Base-by-base conservation (phyloP, 2,888 invertebrate genomes). In the Aleiodes leptofemur region DNA sequence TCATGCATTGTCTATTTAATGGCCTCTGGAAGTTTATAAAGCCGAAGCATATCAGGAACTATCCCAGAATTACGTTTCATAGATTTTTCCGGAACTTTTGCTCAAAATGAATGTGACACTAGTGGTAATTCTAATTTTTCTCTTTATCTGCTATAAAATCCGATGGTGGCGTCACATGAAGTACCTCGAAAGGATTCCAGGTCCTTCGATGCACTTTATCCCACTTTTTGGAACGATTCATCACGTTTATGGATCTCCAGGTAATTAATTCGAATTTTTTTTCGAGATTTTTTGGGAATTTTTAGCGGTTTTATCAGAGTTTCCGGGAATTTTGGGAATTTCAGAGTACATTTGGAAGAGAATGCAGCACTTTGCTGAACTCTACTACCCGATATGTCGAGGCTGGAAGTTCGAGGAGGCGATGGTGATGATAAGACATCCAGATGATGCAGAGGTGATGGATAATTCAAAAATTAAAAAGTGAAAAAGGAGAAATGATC, bases 361-460 rank as follows among this genome's bases (percentile, higher is more conserved):
- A 34, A 34, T 34, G 34, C 34, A 34, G 34, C 34, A 34, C 4
- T 34, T 34, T 34, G 34, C 34, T 34, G 34, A 57, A 23, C 8
- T 14, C 8, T 57, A 57, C 57, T 57, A 59, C 5, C 59, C 59
- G 3, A 59, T 23, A 5, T 59, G 14, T 59, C 59, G 59, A 16
- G 13, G 13, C 29, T 59, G 59, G 59, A 7, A 11, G 7, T 59
- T 59, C 5, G 59, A 59, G 14, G 59, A 59, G 11, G 4, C 59
- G 13, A 29, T 59, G 29, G 59, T 59, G 13, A 23, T 29, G 29
- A 59, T 59, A 13, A 59, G 23, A 31, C 59, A 59, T 9, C 59
- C 59, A 11, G 59, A 59, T 16, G 59, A 59, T 13, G 59, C 31
- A 13, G 59, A 59, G 13, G 59, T 59, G 78, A 14, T 80, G 34